Evolutionary conservation across 2,797 vertebrate genomes (phyloP), one percentile per base, ranked within the genome.

Genomic region (Poecilia gillii): DNA sequence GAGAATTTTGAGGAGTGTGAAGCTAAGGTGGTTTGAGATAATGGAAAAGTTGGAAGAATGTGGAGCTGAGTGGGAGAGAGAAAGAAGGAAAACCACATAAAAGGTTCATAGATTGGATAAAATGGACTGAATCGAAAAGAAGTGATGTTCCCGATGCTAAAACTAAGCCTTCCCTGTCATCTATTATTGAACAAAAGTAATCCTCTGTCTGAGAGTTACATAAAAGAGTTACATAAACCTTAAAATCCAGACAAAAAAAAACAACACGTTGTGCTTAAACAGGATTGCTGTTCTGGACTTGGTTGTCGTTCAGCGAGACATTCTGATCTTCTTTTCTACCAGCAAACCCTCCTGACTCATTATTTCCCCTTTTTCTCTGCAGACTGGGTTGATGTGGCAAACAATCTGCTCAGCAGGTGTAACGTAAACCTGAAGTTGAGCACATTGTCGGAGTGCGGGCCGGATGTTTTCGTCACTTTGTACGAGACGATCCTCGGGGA

Each of bases 401-500:
- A 98, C 92, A 93, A 95, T 87, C 96, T 99, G 75, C 95, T 98
- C 84, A 95, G 84, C 89, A 97, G 96, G 92, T 99, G 97, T 94
- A 95, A 95, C 84, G 83, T 97, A 91, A 95, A 96, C 81, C 89
- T 94, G 74, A 95, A 85, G 72, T 89, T 99, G 88, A 94, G 88
- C 28, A 94, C 90, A 82, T 92, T 99, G 82, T 92, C 94, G 0
- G 97, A 99, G 59, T 99, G 98, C 85, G 95, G 96, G 87, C 96
- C 97, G 82, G 94, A 94, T 57, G 93, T 98, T 74, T 99, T 99
- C 89, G 93, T 97, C 87, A 64, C 23, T 70, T 94, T 99, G 78
- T 99, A 99, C 84, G 96, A 98, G 72, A 96, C 96, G 47, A 96
- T 99, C 89, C 88, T 99, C 75, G 97, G 96, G 85, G 98, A 99